phyloP scores from a whole-genome alignment of 2,113 vertebrate species.

The Pelecanoides urinatrix region DNA sequence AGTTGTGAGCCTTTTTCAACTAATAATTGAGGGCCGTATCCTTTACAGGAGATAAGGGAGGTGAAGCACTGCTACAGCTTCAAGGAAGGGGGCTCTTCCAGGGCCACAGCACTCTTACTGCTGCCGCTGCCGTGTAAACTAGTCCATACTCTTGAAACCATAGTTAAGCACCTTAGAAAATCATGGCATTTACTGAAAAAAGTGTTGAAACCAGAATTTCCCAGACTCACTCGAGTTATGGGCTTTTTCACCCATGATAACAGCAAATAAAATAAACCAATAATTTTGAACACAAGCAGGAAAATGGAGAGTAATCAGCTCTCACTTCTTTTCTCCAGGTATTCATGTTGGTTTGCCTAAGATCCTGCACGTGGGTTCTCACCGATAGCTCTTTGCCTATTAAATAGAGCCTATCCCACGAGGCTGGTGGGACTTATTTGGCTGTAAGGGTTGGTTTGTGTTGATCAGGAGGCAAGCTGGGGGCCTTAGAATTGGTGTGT shows the following conservation, averaged over 20 bases:
- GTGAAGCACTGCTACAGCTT: background rate
- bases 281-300: background rate
- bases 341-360: background rate
- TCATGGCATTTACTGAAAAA: background rate
- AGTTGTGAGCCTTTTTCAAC: background rate
- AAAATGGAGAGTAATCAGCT: background rate
- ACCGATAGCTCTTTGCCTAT: background rate
- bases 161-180: background rate
- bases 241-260: background rate
- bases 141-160: background rate
- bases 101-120: background rate
- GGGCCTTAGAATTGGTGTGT: background rate
- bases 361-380: background rate
- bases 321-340: background rate
- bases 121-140: background rate
- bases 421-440: background rate
- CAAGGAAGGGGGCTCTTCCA: no score
- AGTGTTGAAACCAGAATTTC: background rate
- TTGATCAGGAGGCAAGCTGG: background rate
- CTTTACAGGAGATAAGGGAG: background rate
- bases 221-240: background rate
- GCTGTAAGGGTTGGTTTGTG: background rate
- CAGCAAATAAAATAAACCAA: background rate
- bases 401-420: no score
- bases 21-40: background rate